Evolutionary conservation across 2,888 invertebrate genomes (phyloP).

Genomic region (Oscheius onirici): DNA sequence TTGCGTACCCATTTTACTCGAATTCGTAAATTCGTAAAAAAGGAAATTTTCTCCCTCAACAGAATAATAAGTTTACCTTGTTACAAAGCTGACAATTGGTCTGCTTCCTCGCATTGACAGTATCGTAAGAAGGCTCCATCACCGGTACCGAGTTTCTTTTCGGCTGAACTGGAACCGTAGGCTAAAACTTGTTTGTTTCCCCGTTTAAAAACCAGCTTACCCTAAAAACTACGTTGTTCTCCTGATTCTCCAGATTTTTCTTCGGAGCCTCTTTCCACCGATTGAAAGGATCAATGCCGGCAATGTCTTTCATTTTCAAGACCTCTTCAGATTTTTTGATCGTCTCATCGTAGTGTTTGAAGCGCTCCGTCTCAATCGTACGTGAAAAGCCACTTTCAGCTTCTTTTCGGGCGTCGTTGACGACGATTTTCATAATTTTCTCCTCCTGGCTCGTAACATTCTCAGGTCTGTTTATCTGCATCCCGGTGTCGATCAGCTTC

Average conservation of each 20-base stretch:
- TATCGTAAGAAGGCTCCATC: conserved; percentile 25
- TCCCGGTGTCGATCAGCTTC: conserved; percentile 19
- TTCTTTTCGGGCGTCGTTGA: conserved; percentile 42
- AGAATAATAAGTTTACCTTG: conserved; percentile 14
- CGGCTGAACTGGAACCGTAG: conserved; percentile 32
- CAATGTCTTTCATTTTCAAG: conserved; percentile 22
- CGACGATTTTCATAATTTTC: conserved; percentile 50
- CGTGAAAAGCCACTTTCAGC: conserved; percentile 42
- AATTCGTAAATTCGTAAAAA: background rate
- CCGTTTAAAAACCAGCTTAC: background rate
- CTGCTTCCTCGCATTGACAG: conserved; percentile 32
- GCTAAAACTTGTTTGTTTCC: conserved; percentile 12
- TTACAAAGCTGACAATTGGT: conserved; percentile 33
- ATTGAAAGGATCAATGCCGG: conserved; percentile 33
- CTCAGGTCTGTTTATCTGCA: conserved; percentile 8
- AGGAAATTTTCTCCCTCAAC: background rate
- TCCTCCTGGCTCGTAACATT: conserved; percentile 47
- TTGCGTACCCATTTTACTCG: too few species aligned
- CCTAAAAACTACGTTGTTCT: conserved; percentile 8
- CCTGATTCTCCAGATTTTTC: conserved; percentile 11
- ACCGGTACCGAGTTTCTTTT: conserved; percentile 32
- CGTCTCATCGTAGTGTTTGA: conserved; percentile 36
- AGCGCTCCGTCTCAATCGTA: conserved; percentile 27
- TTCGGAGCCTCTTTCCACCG: conserved; percentile 11
- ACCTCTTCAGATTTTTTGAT: conserved; percentile 30